phyloP scores from a whole-genome alignment of 1,140 invertebrate genomes.

The Ctenoplectra terminalis region DNA sequence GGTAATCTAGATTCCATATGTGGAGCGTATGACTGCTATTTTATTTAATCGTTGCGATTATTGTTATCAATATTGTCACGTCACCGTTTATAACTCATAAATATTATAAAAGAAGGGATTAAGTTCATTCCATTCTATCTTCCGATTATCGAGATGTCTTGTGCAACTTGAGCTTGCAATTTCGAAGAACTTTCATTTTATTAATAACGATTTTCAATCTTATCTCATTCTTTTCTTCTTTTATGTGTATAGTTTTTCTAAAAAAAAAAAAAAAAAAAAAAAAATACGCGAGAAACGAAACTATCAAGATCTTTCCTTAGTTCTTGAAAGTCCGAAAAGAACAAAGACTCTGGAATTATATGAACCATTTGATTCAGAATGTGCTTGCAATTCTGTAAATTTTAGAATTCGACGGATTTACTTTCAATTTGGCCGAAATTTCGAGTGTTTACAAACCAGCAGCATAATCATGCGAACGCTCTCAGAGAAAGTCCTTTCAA shows the following conservation, averaged over 20 bases:
- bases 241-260: background rate
- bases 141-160: background rate
- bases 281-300: background rate
- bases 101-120: too few species aligned
- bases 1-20: too few species aligned
- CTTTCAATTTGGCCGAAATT: slow-evolving; percentile 28
- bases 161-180: background rate
- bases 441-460: slow-evolving; percentile 16
- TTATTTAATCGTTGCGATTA: too few species aligned
- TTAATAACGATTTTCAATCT: slow-evolving; percentile 2
- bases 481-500: background rate
- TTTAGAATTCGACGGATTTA: background rate
- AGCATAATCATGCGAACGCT: slow-evolving; percentile 12
- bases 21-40: too few species aligned
- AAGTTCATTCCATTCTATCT: too few species aligned
- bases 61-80: too few species aligned
- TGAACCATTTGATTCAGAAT: background rate
- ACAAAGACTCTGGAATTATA: background rate
- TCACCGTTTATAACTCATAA: too few species aligned
- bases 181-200: background rate
- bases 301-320: too few species aligned
- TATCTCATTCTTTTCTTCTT: background rate
- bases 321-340: too few species aligned
- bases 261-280: background rate
- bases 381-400: slow-evolving; percentile 9